A percentile compares a stretch with the other conserved stretches of the same genome.
phyloP scores from a whole-genome alignment of 37 sponge, comb jelly and placozoan species.

The Theonella swinhoei region DNA sequence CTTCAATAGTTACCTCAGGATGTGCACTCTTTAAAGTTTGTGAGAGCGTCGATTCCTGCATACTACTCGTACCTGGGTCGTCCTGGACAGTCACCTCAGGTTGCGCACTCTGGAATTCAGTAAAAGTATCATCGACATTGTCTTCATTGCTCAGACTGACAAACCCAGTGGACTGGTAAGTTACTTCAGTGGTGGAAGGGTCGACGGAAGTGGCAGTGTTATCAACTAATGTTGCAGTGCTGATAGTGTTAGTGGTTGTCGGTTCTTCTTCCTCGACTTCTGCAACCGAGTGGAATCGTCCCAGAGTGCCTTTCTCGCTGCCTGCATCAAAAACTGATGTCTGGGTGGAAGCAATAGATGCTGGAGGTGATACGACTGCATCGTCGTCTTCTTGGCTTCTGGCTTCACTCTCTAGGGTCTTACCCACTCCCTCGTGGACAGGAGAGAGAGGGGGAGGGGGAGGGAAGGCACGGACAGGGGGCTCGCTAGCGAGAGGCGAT shows the following conservation, averaged over 20 bases:
- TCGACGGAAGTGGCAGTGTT: too few relatives aligned
- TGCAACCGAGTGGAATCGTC: too few relatives aligned
- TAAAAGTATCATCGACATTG: neutral
- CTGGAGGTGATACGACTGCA: neutral
- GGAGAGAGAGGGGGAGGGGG: neutral
- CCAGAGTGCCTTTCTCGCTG: too few relatives aligned
- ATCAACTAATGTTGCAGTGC: too few relatives aligned
- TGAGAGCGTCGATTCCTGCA: neutral
- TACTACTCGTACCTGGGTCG: neutral
- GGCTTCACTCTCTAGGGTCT: neutral
- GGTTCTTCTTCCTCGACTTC: neutral
- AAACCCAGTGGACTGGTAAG: neutral
- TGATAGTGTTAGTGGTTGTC: neutral
- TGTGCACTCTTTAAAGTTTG: too few relatives aligned
- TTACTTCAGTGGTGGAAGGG: neutral
- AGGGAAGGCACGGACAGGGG: neutral
- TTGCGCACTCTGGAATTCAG: neutral
- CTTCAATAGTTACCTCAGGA: too few relatives aligned
- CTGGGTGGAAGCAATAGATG: neutral
- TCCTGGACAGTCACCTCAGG: neutral
- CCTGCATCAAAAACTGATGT: neutral
- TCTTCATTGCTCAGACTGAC: neutral
- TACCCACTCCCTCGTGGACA: neutral
- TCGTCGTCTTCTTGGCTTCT: neutral
- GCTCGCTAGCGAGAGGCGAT: neutral